Conservation (phyloP, 2,888 invertebrate species). For the Diarsia mendica region DNA sequence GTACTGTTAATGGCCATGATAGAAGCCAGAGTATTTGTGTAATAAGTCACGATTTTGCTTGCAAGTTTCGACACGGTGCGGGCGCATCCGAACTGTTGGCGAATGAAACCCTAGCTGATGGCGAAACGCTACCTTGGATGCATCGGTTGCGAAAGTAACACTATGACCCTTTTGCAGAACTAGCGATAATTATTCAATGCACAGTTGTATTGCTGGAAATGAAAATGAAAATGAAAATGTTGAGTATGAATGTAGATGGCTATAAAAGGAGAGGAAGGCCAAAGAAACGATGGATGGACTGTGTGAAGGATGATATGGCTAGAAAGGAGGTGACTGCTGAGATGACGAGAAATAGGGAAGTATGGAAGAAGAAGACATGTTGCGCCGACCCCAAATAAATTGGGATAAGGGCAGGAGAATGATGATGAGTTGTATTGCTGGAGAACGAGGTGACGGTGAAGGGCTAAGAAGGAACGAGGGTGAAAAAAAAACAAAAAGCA, state of each 20-base stretch:
- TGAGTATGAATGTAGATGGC: too few relatives aligned
- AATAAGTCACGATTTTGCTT: constrained; percentile 80
- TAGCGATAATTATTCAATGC: constrained; percentile 34
- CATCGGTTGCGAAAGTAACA: constrained; percentile 62
- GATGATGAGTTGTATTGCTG: too few relatives aligned
- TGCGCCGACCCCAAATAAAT: too few relatives aligned
- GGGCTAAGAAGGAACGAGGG: too few relatives aligned
- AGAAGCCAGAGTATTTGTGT: constrained; percentile 65
- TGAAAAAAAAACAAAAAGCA: too few relatives aligned
- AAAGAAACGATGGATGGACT: too few relatives aligned
- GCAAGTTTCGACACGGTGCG: constrained; percentile 76
- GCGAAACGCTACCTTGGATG: constrained; percentile 71
- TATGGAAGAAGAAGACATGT: neutral
- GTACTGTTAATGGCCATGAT: constrained; percentile 58
- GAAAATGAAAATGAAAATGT: too few relatives aligned
- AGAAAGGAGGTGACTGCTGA: neutral
- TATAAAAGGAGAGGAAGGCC: too few relatives aligned
- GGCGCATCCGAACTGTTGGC: constrained; percentile 73
- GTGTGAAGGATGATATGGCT: too few relatives aligned
- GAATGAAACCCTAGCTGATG: constrained; percentile 72
- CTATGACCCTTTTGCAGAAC: constrained; percentile 58
- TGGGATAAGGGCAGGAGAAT: too few relatives aligned
- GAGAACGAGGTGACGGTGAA: too few relatives aligned
- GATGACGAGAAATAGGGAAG: neutral
- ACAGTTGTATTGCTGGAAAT: constrained; percentile 20